phyloP scores from a whole-genome alignment of 2,113 vertebrate species.

The Ammodytes dubius region DNA sequence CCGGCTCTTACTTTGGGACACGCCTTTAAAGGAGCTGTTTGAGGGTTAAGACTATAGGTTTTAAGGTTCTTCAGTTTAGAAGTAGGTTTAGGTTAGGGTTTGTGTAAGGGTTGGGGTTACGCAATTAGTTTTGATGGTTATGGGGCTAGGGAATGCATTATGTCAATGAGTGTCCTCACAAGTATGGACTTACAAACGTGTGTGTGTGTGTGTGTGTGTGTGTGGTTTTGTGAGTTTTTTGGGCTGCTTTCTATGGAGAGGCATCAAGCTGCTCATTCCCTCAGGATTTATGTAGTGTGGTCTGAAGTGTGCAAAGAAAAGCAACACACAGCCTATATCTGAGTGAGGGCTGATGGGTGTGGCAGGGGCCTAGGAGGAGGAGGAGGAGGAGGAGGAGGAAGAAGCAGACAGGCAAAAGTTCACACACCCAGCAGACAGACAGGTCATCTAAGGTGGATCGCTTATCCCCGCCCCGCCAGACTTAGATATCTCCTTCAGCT shows the following conservation, averaged over 20 bases:
- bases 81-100: too few relatives aligned
- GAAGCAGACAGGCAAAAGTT: constrained; percentile 73
- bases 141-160: too few relatives aligned
- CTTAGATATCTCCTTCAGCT: constrained; percentile 49
- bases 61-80: too few relatives aligned
- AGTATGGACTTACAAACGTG: too few relatives aligned
- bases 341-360: constrained; percentile 28
- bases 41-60: too few relatives aligned
- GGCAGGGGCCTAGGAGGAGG: constrained; percentile 7
- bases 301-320: constrained; percentile 40
- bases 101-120: too few relatives aligned
- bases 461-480: constrained; percentile 18
- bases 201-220: too few relatives aligned
- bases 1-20: too few relatives aligned
- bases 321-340: constrained; percentile 16
- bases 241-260: constrained; percentile 21
- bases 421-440: constrained; percentile 41
- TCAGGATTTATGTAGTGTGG: constrained; percentile 59
- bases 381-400: constrained; percentile 20
- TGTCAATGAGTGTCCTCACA: too few relatives aligned
- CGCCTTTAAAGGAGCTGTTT: too few relatives aligned
- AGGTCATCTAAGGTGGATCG: constrained; percentile 48
- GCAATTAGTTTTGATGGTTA: too few relatives aligned
- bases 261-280: constrained; percentile 23
- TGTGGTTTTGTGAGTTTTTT: neutral